A percentile compares a stretch with the other conserved stretches of the same genome.
phyloP scores from a whole-genome alignment of 2,888 invertebrate species.

The Neoaliturus tenellus region DNA sequence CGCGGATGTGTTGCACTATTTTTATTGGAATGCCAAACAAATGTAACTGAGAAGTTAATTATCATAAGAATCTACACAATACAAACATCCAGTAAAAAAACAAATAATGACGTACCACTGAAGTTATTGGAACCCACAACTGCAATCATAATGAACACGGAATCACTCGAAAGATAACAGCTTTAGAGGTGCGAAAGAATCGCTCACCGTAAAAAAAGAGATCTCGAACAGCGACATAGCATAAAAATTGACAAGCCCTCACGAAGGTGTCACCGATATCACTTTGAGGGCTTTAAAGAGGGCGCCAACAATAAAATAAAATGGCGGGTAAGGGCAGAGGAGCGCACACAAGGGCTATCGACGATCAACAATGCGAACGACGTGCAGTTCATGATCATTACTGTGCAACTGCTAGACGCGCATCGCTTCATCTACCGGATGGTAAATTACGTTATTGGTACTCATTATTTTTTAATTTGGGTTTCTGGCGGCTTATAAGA shows the following conservation, averaged over 20 bases:
- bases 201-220: not conserved
- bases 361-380: conserved; percentile 28
- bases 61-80: too few relatives aligned
- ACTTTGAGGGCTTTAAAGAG: not conserved
- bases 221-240: conserved; percentile 1
- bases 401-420: too few relatives aligned
- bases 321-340: conserved; percentile 1
- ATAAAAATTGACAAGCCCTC: conserved; percentile 6
- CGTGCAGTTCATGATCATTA: not conserved
- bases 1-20: too few relatives aligned
- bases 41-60: too few relatives aligned
- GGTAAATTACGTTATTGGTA: not conserved
- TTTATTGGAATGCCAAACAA: too few relatives aligned
- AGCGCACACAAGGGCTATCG: conserved; percentile 22
- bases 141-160: not conserved
- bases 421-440: not conserved
- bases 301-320: conserved; percentile 30
- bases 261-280: conserved; percentile 27
- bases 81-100: too few relatives aligned
- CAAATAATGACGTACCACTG: too few relatives aligned
- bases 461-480: conserved; percentile 34
- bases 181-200: conserved; percentile 3
- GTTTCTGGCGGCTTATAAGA: not conserved
- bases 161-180: not conserved
- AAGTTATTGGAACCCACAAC: not conserved